These are phyloP conservation scores for Notospermus geniculatus DNA, from an alignment of 1,140 invertebrate genomes.

Conservation along the genomic window DNA sequence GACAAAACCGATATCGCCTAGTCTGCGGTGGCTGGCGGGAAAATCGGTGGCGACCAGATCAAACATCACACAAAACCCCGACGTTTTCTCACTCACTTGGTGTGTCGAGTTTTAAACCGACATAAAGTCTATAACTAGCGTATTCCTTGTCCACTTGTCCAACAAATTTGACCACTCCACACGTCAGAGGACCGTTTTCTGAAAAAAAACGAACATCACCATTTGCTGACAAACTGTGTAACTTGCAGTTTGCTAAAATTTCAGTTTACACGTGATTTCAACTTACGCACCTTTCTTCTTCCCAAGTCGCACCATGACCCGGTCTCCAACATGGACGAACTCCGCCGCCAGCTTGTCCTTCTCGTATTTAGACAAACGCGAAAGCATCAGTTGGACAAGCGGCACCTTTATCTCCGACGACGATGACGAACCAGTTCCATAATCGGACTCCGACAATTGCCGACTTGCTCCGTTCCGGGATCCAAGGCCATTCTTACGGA, in stretches of 20 bases:
- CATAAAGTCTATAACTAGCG: conserved; percentile 30
- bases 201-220: conserved; percentile 20
- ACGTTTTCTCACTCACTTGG: conserved; percentile 25
- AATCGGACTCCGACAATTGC: not conserved
- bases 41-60: too few relatives aligned
- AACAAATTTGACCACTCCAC: conserved; percentile 42
- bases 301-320: conserved; percentile 4
- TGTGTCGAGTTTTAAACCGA: conserved; percentile 38
- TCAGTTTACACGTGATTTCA: too few relatives aligned
- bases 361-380: conserved; percentile 29
- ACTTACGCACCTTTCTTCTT: not conserved
- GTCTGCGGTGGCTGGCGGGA: too few relatives aligned
- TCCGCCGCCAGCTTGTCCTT: conserved; percentile 32
- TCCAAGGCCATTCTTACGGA: not conserved
- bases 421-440: not conserved
- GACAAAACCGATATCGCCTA: too few relatives aligned
- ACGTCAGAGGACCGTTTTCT: conserved; percentile 37
- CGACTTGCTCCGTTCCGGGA: not conserved
- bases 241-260: too few relatives aligned
- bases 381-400: conserved; percentile 13
- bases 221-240: too few relatives aligned
- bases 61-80: not conserved
- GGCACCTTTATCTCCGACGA: conserved; percentile 9
- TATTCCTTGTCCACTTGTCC: conserved; percentile 33
- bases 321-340: conserved; percentile 23